A percentile compares a stretch with the other conserved stretches of the same genome.
Conservation (phyloP, 2,888 invertebrate genomes). For the Lissocephala sabroskyi region DNA sequence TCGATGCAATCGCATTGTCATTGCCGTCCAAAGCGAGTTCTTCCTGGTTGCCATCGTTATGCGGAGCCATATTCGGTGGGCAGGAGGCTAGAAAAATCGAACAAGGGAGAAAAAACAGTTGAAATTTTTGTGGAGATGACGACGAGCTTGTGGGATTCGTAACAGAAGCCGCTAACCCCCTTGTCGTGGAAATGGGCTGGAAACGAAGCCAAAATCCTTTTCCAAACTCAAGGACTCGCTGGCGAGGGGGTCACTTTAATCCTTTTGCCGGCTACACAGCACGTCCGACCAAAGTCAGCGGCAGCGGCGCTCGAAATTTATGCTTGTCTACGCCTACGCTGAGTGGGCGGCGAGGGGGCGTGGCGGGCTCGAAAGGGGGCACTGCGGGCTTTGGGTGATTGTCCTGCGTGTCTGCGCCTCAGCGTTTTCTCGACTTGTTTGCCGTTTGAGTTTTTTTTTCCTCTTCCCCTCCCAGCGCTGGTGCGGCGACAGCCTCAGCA, state of each 20-base stretch:
- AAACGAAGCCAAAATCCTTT: too few relatives aligned
- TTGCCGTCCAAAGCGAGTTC: slow-evolving; percentile 42
- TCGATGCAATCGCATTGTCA: neutral
- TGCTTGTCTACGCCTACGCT: slow-evolving; percentile 18
- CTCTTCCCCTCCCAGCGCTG: slow-evolving; percentile 38
- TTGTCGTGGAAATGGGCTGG: too few relatives aligned
- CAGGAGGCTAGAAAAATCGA: neutral
- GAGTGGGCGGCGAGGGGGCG: too few relatives aligned
- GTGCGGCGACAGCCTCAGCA: too few relatives aligned
- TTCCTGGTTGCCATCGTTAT: slow-evolving; percentile 18
- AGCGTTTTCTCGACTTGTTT: slow-evolving; percentile 39
- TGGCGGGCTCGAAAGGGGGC: neutral
- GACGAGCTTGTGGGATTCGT: too few relatives aligned
- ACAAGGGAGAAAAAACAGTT: neutral
- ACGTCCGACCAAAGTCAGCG: slow-evolving; percentile 32
- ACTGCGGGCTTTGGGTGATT: neutral
- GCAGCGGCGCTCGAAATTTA: slow-evolving; percentile 33
- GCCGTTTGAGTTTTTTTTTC: slow-evolving; percentile 57
- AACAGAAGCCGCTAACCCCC: too few relatives aligned
- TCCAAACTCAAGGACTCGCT: too few relatives aligned
- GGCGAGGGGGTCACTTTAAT: slow-evolving; percentile 1
- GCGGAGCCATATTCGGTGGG: slow-evolving; percentile 21
- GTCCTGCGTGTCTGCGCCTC: slow-evolving; percentile 18
- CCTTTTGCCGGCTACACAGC: slow-evolving; percentile 50
- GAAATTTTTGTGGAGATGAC: too few relatives aligned